Percentiles rank a stretch among this genome's conserved stretches.
These are phyloP conservation scores for Syngnathoides biaculeatus DNA, from an alignment of 2,113 vertebrate genomes.

Conservation along the genomic window DNA sequence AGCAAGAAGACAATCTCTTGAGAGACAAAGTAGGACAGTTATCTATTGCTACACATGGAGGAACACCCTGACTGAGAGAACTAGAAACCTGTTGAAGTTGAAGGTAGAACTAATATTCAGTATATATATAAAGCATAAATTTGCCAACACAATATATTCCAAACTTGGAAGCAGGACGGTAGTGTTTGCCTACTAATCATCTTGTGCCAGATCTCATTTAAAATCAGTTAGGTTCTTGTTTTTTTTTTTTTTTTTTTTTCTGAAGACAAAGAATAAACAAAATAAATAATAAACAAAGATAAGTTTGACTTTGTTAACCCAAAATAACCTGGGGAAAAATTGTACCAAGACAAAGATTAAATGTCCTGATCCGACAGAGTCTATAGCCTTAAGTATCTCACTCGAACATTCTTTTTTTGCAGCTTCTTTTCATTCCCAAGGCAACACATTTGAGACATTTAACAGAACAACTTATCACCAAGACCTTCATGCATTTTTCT, in stretches of 20 bases:
- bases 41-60: too few relatives aligned
- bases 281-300: too few relatives aligned
- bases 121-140: too few relatives aligned
- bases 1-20: too few relatives aligned
- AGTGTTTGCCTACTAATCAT: not conserved
- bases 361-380: not conserved
- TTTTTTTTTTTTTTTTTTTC: too few relatives aligned
- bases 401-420: slow-evolving; percentile 24
- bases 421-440: slow-evolving; percentile 28
- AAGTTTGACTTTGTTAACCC: not conserved
- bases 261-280: not conserved
- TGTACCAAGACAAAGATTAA: not conserved
- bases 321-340: not conserved
- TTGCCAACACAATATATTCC: too few relatives aligned
- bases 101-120: too few relatives aligned
- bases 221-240: not conserved
- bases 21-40: too few relatives aligned
- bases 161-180: too few relatives aligned
- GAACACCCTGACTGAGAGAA: too few relatives aligned
- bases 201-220: not conserved
- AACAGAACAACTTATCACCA: slow-evolving; percentile 44
- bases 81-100: too few relatives aligned
- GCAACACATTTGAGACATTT: slow-evolving; percentile 44
- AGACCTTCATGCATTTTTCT: slow-evolving; percentile 56
- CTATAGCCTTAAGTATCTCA: slow-evolving; percentile 10